phyloP scores from a whole-genome alignment of 2,888 invertebrate species.

The Andrena hattorfiana region DNA sequence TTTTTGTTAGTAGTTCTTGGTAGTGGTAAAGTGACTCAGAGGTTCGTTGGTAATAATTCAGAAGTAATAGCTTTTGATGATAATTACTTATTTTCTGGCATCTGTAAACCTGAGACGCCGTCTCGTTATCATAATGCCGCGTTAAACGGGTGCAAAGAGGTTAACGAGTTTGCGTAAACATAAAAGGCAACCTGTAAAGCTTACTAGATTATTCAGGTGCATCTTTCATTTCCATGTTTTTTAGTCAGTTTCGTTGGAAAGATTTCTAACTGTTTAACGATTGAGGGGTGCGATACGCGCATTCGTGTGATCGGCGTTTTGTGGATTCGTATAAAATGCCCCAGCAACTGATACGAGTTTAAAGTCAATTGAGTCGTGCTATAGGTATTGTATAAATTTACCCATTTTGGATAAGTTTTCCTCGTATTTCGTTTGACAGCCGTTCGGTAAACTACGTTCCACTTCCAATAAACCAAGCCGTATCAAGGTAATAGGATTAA shows the following conservation, averaged over 20 bases:
- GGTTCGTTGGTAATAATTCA: no score
- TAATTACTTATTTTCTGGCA: neutral
- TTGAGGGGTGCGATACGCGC: neutral
- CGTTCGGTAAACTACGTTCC: conserved; percentile 31
- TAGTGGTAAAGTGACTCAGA: no score
- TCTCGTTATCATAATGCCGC: neutral
- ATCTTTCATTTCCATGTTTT: neutral
- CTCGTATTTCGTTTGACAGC: conserved; percentile 16
- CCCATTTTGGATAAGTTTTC: neutral
- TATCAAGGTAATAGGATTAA: conserved; percentile 59
- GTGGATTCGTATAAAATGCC: neutral
- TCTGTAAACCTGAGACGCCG: neutral
- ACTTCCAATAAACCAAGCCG: conserved; percentile 47
- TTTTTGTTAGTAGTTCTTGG: no score
- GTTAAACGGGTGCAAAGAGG: neutral
- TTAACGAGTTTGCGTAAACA: conserved; percentile 9
- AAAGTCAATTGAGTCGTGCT: neutral
- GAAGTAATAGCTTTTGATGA: no score
- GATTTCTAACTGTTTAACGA: neutral
- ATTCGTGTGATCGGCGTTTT: neutral
- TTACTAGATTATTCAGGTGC: neutral
- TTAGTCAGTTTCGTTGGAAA: neutral
- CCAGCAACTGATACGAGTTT: neutral
- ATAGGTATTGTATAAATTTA: neutral
- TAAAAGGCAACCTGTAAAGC: neutral